Base-by-base conservation (phyloP, 2,888 invertebrate genomes). In the Xylocampa areola region DNA sequence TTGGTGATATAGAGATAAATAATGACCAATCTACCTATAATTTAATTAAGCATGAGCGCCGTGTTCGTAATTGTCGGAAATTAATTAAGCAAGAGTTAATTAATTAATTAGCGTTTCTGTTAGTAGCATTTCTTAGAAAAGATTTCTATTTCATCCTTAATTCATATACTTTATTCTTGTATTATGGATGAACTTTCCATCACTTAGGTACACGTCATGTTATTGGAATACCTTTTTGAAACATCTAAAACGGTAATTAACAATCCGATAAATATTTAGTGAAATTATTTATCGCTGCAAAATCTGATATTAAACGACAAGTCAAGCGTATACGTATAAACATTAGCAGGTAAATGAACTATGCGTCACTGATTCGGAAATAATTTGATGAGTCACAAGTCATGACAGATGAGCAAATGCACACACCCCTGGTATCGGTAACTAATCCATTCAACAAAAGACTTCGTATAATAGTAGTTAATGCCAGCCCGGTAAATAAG, bases 271-370 rank as follows among this genome's bases (percentile, higher is more conserved):
- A 6, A 57, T 35, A 14, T 45, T 44, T 45, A 37, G 35, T 19
- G 6, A 14, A 33, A 45, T 47, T 2, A 14, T 29, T 10, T 17
- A 17, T 14, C 27, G 17, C 21, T 52, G 37, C 19, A 57, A 75
- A 48, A 64, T 62, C 40, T 30, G 44, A 37, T 61, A 35, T 55
- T 25, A 32, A 7, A 66, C 43, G 52, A 60, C 52, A 53, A 43
- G 14, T 68, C 58, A 63, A 69, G 69, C 74, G 69, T 70, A 79
- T 78, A 80, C 74, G 69, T 70, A 79, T 78, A 80, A 81, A 81
- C 79, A 80, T 72, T 58, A 68, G 52, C 76, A 86, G 89, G 89
- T 87, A 84, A 88, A 87, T 76, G 88, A 89, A 88, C 87, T 82
- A 76, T 90, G 90, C 89, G 67, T 90, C 88, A 90, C 69, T 54